Base-by-base conservation (phyloP, 2,888 invertebrate genomes). In the Cataglyphis rosenhaueri region DNA sequence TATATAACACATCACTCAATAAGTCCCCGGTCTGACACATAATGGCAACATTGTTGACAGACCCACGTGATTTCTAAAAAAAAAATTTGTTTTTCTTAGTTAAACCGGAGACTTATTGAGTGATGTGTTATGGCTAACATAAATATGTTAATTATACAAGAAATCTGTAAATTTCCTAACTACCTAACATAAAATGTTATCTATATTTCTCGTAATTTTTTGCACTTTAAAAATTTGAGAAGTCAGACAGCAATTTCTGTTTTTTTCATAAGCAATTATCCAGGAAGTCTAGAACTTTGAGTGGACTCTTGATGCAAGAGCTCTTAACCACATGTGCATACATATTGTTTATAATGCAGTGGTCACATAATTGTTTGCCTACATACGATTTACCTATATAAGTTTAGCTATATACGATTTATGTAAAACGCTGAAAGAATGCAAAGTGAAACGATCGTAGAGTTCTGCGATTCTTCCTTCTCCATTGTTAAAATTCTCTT, bases 241-340 rank as follows among this genome's bases (percentile, higher is more conserved):
- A 18, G 1, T 18, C 18, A 18, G 18, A 48, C 15, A 15, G 3
- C 18, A 44, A 44, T 4, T 48, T 25, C 25, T 18, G 18, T 6
- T 48, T 1, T 48, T 48, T 5, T 18, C 48, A 18, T 18, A 48
- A 48, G 48, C 3, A 1, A 44, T 44, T 41, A 41, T 41, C 10
- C 10, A 44, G 44, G 41, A 41, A 41, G 10, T 9, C 21, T 2
- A 21, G 55, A 21, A 55, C 21, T 10, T 55, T 55, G 55, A 9
- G 41, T 18, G 6, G 5, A 44, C 1, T 18, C 2, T 25, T 25
- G 25, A 18, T 4, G 10, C 59, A 59, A 73, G 41, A 10, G 8
- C 38, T 66, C 32, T 1, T 41, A 65, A 55, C 38, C 29, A 21
- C 32, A 65, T 57, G 55, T 57, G 38, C 62, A 62, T 62, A 62